These are phyloP conservation scores for Microplitis manilae DNA, from an alignment of 2,888 invertebrate genomes.

Conservation along the genomic window DNA sequence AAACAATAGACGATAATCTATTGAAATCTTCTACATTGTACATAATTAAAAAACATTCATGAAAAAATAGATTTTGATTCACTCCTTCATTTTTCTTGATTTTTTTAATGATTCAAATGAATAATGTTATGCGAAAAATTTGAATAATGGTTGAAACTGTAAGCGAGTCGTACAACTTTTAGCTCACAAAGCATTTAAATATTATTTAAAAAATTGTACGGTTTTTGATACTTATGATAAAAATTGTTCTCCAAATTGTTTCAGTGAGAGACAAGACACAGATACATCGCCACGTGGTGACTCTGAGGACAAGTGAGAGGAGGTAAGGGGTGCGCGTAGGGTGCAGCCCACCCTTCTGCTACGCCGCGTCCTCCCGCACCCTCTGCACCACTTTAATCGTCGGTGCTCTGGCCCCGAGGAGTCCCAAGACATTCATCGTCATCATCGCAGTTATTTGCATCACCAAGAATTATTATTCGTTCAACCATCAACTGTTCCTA, in stretches of 20 bases:
- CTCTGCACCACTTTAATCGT: slow-evolving; percentile 50
- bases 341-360: slow-evolving; percentile 61
- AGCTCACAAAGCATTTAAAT: neutral
- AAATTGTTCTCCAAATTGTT: slow-evolving; percentile 45
- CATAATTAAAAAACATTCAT: too few species aligned
- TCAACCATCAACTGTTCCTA: slow-evolving; percentile 36
- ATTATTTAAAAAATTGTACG: neutral
- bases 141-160: too few species aligned
- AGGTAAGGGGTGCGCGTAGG: slow-evolving; percentile 65
- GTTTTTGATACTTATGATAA: neutral
- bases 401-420: slow-evolving; percentile 35
- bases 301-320: slow-evolving; percentile 69
- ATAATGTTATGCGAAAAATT: too few species aligned
- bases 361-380: slow-evolving; percentile 64
- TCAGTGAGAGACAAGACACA: slow-evolving; percentile 68
- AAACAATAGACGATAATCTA: too few species aligned
- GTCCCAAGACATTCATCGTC: slow-evolving; percentile 41
- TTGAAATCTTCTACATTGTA: too few species aligned
- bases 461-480: slow-evolving; percentile 45
- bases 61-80: too few species aligned
- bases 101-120: too few species aligned
- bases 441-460: slow-evolving; percentile 44
- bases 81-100: too few species aligned
- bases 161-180: too few species aligned
- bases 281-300: slow-evolving; percentile 61